These are phyloP conservation scores for Noctuana brunneofusca DNA, from an alignment of 2,888 invertebrate genomes.

Conservation along the genomic window DNA sequence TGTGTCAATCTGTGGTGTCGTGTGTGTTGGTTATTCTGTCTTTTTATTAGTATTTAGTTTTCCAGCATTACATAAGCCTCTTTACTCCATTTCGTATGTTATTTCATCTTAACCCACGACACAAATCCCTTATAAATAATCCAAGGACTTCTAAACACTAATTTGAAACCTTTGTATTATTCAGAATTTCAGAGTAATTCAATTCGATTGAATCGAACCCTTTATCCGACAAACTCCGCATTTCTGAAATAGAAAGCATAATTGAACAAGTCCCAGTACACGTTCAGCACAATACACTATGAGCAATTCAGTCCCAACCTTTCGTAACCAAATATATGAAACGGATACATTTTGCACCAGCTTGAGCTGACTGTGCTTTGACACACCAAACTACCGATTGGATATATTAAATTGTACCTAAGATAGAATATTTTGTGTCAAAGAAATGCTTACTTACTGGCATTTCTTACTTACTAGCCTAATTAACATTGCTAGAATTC, in stretches of 20 bases:
- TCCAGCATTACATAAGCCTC: too few relatives aligned
- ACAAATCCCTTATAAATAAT: background rate
- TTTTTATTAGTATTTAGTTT: too few relatives aligned
- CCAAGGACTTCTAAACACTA: background rate
- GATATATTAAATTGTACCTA: too few relatives aligned
- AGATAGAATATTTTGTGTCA: too few relatives aligned
- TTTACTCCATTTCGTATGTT: background rate
- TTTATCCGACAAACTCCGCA: slow-evolving; percentile 9
- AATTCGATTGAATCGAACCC: slow-evolving; percentile 15
- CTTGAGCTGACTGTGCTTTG: too few relatives aligned
- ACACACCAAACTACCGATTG: too few relatives aligned
- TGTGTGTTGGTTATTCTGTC: too few relatives aligned
- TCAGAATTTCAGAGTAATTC: background rate
- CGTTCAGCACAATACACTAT: background rate
- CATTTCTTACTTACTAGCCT: too few relatives aligned
- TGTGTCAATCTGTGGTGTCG: too few relatives aligned
- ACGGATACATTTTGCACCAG: too few relatives aligned
- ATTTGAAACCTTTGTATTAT: slow-evolving; percentile 14
- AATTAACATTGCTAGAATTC: too few relatives aligned
- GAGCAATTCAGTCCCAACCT: background rate
- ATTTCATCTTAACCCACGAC: background rate
- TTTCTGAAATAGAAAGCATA: slow-evolving; percentile 10
- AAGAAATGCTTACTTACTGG: too few relatives aligned
- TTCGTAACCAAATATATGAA: background rate
- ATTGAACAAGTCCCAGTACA: slow-evolving; percentile 2